phyloP scores from a whole-genome alignment of 2,797 vertebrate genomes.

The Sebastes flavidus region DNA sequence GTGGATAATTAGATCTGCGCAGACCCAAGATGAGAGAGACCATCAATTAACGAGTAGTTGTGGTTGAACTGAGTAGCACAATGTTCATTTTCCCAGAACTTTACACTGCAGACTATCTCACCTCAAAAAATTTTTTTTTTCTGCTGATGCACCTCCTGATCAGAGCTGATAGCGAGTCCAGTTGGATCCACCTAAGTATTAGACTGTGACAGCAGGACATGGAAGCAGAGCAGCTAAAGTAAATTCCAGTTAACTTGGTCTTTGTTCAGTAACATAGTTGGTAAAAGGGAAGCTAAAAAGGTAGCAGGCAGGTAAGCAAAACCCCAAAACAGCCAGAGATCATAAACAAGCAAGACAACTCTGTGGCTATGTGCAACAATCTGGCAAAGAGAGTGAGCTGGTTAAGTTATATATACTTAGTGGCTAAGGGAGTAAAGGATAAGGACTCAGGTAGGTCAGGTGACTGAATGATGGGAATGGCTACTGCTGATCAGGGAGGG shows the following conservation, averaged over 20 bases:
- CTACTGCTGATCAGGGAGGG: neutral
- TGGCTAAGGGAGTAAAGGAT: neutral
- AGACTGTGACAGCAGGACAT: neutral
- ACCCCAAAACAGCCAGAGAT: too few species aligned
- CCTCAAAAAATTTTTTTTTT: neutral
- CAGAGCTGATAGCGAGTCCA: neutral
- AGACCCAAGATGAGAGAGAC: neutral
- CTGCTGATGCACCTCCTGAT: neutral
- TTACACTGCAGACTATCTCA: neutral
- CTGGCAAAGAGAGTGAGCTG: neutral
- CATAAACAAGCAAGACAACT: neutral
- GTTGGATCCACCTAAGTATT: neutral
- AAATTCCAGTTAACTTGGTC: neutral
- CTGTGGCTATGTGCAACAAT: too few species aligned
- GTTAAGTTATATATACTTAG: neutral
- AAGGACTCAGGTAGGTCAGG: neutral
- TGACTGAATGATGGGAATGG: neutral
- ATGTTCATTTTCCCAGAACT: neutral
- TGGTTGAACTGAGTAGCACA: neutral
- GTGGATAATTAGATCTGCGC: neutral
- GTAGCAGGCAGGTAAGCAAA: too few species aligned
- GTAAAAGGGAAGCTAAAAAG: neutral
- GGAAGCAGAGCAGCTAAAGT: neutral
- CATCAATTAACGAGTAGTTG: neutral
- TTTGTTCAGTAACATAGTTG: neutral